phyloP scores from a whole-genome alignment of 1,140 invertebrate species.

The Elysia chlorotica region DNA sequence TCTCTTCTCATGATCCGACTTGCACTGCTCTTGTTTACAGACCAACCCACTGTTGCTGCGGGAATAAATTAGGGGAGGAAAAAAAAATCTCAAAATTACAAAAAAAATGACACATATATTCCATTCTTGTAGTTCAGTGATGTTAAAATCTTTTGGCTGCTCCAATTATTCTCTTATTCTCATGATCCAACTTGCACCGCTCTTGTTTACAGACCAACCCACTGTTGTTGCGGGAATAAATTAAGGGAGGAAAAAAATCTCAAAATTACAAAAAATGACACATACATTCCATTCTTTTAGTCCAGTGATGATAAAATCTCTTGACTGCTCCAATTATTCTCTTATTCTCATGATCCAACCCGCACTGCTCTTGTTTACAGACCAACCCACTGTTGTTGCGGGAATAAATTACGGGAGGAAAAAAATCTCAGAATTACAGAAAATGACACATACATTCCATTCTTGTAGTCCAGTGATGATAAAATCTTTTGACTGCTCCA shows the following conservation, averaged over 20 bases:
- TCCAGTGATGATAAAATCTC: too few relatives aligned
- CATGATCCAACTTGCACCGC: background rate
- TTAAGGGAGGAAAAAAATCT: conserved; percentile 67
- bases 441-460: background rate
- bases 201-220: conserved; percentile 78
- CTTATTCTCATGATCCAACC: too few relatives aligned
- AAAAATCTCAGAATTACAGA: background rate
- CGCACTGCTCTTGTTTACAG: conserved; percentile 64
- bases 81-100: too few relatives aligned
- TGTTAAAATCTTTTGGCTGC: too few relatives aligned
- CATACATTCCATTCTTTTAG: too few relatives aligned
- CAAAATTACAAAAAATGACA: background rate
- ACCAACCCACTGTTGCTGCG: conserved; percentile 86
- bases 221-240: conserved; percentile 86
- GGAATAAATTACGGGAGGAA: background rate
- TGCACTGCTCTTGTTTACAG: conserved; percentile 64
- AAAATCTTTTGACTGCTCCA: too few relatives aligned
- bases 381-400: too few relatives aligned
- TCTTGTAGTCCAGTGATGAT: background rate
- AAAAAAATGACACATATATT: background rate
- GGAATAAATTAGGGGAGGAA: conserved; percentile 87
- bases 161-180: too few relatives aligned
- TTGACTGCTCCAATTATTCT: too few relatives aligned
- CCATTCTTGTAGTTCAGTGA: background rate
- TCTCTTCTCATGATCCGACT: too few relatives aligned